These are phyloP conservation scores for Desmodus rotundus DNA, from an alignment of 2,113 vertebrate genomes.

Conservation along the genomic window DNA sequence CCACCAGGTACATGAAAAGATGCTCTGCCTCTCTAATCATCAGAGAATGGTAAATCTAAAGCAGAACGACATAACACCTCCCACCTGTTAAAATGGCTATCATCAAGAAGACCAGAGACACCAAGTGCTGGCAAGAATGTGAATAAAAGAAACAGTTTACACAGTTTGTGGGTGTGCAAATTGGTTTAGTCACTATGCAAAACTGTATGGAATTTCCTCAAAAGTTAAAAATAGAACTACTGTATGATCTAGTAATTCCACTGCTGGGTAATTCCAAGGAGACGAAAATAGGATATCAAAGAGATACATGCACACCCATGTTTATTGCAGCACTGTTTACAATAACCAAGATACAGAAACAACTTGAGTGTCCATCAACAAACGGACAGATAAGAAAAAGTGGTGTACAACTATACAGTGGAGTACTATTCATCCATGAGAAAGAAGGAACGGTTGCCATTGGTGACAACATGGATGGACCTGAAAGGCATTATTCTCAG, in stretches of 20 bases:
- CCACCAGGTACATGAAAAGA: no score
- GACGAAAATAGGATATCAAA: no score
- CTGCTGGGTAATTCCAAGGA: not conserved
- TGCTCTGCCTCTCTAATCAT: no score
- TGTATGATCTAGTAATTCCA: not conserved
- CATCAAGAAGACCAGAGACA: not conserved
- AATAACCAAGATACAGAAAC: not conserved
- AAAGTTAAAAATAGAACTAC: not conserved
- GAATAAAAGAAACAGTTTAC: not conserved
- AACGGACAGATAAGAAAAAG: not conserved
- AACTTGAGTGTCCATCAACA: not conserved
- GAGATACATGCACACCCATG: no score
- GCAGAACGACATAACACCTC: not conserved
- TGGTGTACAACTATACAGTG: no score
- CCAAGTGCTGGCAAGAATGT: not conserved
- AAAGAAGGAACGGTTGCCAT: not conserved
- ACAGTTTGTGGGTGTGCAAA: not conserved
- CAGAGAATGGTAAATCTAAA: no score
- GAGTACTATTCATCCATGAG: not conserved
- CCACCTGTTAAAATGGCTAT: not conserved
- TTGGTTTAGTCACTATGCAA: not conserved
- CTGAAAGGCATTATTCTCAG: not conserved
- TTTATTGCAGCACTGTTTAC: no score
- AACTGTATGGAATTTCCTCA: not conserved
- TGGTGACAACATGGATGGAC: not conserved